Evolutionary conservation across 2,113 vertebrate species (phyloP).

Genomic region (Corydoras maculifer): DNA sequence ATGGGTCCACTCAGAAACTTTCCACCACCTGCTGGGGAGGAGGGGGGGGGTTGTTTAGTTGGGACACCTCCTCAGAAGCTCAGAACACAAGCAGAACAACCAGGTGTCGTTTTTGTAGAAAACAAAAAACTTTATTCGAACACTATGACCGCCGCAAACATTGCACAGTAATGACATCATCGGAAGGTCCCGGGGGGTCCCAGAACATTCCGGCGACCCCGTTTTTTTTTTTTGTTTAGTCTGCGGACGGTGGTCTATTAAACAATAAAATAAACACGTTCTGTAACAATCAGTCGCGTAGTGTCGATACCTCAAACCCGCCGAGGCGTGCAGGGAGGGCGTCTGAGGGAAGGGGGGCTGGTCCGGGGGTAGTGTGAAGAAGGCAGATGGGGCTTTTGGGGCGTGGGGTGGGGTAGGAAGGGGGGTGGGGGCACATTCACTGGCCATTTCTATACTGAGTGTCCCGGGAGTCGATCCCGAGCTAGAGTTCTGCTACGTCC

Average conservation of each 20-base stretch:
- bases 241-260: constrained; percentile 50
- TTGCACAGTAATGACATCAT: constrained; percentile 93
- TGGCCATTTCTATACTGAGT: constrained; percentile 63
- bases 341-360: background rate
- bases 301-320: constrained; percentile 62
- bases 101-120: constrained; percentile 52
- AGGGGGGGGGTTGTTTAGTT: constrained; percentile 14
- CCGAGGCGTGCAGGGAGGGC: constrained; percentile 6
- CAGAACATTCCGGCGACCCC: constrained; percentile 45
- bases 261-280: constrained; percentile 49
- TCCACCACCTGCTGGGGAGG: too few species aligned
- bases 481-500: constrained; percentile 67
- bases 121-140: constrained; percentile 74
- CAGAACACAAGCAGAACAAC: background rate
- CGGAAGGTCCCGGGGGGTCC: constrained; percentile 37
- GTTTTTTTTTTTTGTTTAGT: constrained; percentile 20
- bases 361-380: constrained; percentile 5
- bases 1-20: constrained; percentile 46
- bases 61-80: constrained; percentile 1
- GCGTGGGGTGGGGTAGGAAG: constrained; percentile 8
- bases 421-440: constrained; percentile 48
- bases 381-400: constrained; percentile 10
- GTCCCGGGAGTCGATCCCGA: constrained; percentile 56
- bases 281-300: constrained; percentile 50
- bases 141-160: constrained; percentile 73